Evolutionary conservation across 2,888 invertebrate genomes (phyloP).

Genomic region (Coremacera marginata): DNA sequence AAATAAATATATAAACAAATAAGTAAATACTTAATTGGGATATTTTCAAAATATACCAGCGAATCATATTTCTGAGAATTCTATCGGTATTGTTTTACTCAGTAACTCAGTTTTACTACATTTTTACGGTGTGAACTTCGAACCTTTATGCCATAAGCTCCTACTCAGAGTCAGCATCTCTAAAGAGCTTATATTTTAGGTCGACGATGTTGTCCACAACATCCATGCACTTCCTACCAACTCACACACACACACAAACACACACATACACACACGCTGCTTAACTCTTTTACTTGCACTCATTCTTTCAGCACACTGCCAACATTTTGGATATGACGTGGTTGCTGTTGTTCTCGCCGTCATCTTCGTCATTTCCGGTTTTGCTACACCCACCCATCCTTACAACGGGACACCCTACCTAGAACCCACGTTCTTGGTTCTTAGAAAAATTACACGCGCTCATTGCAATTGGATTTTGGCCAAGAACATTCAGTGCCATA

Average conservation of each 20-base stretch:
- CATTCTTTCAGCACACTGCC: not conserved
- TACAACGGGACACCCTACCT: not conserved
- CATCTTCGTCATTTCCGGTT: constrained; percentile 1
- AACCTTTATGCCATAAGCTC: constrained; percentile 25
- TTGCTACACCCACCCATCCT: not conserved
- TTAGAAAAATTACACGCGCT: not conserved
- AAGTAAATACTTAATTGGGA: too few species aligned
- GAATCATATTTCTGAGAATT: too few species aligned
- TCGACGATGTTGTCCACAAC: constrained; percentile 13
- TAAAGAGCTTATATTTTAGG: constrained; percentile 31
- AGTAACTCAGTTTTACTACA: not conserved
- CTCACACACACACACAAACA: not conserved
- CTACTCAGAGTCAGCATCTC: not conserved
- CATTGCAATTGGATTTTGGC: constrained; percentile 18
- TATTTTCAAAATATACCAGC: too few species aligned
- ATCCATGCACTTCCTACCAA: not conserved
- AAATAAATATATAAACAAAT: too few species aligned
- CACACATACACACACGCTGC: not conserved
- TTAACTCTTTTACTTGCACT: not conserved
- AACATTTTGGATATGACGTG: not conserved
- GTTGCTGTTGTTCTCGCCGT: not conserved
- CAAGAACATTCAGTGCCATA: constrained; percentile 7
- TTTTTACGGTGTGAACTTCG: constrained; percentile 23
- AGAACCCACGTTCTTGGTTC: not conserved
- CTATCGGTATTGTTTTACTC: too few species aligned